Percentiles rank a stretch among this genome's conserved stretches.
Conservation (phyloP, 2,888 invertebrate species). For the Sinopyrophorus schimmeli region DNA sequence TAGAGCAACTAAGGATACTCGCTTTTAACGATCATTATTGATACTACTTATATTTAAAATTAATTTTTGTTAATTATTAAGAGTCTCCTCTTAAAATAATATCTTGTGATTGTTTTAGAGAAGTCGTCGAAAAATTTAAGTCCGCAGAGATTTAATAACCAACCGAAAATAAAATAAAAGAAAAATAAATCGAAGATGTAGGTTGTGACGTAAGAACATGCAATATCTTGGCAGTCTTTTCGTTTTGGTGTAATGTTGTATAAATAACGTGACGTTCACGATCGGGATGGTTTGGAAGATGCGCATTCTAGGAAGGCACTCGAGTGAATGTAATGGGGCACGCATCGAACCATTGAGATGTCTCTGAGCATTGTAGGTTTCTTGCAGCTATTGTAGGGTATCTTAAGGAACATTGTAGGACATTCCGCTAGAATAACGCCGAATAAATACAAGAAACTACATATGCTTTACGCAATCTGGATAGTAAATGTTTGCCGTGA, state of each 20-base stretch:
- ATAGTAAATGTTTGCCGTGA: constrained; percentile 25
- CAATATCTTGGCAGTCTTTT: constrained; percentile 18
- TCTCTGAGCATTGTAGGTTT: constrained; percentile 46
- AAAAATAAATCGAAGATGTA: constrained; percentile 2
- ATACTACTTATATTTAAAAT: too few species aligned
- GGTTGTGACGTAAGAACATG: constrained; percentile 12
- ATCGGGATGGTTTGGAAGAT: constrained; percentile 33
- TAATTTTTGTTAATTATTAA: too few species aligned
- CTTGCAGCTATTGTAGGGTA: constrained; percentile 27
- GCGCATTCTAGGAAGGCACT: constrained; percentile 36
- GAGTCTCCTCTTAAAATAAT: too few species aligned
- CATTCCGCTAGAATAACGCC: constrained; percentile 29
- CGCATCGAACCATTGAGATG: constrained; percentile 62
- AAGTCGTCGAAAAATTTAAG: not conserved
- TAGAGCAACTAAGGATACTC: too few species aligned
- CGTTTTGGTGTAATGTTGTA: constrained; percentile 35
- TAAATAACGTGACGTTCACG: constrained; percentile 37
- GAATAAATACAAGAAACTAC: constrained; percentile 21
- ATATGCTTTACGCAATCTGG: constrained; percentile 25
- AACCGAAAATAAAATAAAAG: constrained; percentile 9
- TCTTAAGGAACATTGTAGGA: constrained; percentile 28
- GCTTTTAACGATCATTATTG: too few species aligned
- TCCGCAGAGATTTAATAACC: too few species aligned
- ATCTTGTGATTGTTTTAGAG: too few species aligned
- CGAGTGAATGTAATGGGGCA: constrained; percentile 40